Conservation (phyloP, 1,140 invertebrate species). For the Drosophila bipectinata region DNA sequence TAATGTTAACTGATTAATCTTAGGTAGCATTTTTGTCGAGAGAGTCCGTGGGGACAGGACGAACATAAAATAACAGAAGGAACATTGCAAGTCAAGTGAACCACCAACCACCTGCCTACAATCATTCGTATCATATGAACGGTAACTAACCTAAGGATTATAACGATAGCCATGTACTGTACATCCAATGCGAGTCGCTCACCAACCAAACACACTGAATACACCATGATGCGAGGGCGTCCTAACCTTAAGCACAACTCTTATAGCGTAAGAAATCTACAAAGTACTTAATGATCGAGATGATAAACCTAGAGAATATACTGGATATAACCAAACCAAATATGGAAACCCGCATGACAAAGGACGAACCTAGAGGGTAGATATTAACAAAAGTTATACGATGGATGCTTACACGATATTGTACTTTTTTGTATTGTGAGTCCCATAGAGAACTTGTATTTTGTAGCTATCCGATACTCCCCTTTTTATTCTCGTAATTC, state of each 20-base stretch:
- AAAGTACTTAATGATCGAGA: slow-evolving; percentile 41
- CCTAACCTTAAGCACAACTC: slow-evolving; percentile 58
- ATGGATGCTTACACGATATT: slow-evolving; percentile 12
- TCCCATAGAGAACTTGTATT: slow-evolving; percentile 20
- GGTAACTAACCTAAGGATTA: slow-evolving; percentile 40
- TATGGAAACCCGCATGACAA: slow-evolving; percentile 19
- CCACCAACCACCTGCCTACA: slow-evolving; percentile 81
- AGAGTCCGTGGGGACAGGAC: too few species aligned
- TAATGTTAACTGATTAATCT: slow-evolving; percentile 34
- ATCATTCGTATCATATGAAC: slow-evolving; percentile 75
- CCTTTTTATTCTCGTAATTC: slow-evolving; percentile 20
- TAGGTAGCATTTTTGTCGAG: slow-evolving; percentile 61
- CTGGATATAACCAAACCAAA: slow-evolving; percentile 9
- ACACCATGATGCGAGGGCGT: slow-evolving; percentile 1
- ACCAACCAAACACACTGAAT: slow-evolving; percentile 43
- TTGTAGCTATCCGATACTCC: slow-evolving; percentile 10
- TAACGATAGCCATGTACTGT: slow-evolving; percentile 21
- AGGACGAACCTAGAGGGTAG: slow-evolving; percentile 7
- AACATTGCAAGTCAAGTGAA: slow-evolving; percentile 74
- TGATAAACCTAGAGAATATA: slow-evolving; percentile 1
- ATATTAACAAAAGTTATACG: background rate
- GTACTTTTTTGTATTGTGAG: slow-evolving; percentile 14
- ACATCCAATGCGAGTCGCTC: slow-evolving; percentile 46
- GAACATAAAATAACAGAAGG: slow-evolving; percentile 11
- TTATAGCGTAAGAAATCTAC: slow-evolving; percentile 42